Percentiles rank a stretch among this genome's conserved stretches.
Evolutionary conservation across 2,113 vertebrate species (phyloP).

Genomic region (Perca schrenkii): DNA sequence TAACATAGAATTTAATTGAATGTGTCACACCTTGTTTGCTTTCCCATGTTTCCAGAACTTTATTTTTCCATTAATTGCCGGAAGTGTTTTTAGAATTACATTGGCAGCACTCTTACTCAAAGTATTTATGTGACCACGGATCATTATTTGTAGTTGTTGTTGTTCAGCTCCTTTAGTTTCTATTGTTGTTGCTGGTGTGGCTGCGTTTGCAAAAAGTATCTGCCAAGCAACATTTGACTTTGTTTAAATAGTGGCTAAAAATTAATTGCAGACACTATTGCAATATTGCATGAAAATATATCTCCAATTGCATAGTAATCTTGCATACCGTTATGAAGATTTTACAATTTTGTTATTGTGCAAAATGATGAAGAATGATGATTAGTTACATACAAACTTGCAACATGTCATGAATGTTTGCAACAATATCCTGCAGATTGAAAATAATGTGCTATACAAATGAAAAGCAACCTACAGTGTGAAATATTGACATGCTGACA

Average conservation of each 20-base stretch:
- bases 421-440: background rate
- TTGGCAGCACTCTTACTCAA: too few species aligned
- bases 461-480: background rate
- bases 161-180: slow-evolving; percentile 1
- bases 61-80: too few species aligned
- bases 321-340: background rate
- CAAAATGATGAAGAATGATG: background rate
- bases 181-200: background rate
- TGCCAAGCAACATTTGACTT: slow-evolving; percentile 28
- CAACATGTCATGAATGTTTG: too few species aligned
- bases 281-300: background rate
- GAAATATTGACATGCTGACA: background rate
- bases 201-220: slow-evolving; percentile 15
- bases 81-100: too few species aligned
- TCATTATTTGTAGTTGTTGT: background rate
- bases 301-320: background rate
- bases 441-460: background rate
- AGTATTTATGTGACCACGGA: background rate
- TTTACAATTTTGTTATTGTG: background rate
- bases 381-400: background rate
- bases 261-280: background rate
- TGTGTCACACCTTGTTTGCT: too few species aligned
- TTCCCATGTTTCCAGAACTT: too few species aligned
- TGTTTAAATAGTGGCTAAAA: background rate
- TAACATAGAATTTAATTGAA: too few species aligned